These are phyloP conservation scores for Casuarius casuarius DNA, from an alignment of 2,113 vertebrate genomes.

Conservation along the genomic window DNA sequence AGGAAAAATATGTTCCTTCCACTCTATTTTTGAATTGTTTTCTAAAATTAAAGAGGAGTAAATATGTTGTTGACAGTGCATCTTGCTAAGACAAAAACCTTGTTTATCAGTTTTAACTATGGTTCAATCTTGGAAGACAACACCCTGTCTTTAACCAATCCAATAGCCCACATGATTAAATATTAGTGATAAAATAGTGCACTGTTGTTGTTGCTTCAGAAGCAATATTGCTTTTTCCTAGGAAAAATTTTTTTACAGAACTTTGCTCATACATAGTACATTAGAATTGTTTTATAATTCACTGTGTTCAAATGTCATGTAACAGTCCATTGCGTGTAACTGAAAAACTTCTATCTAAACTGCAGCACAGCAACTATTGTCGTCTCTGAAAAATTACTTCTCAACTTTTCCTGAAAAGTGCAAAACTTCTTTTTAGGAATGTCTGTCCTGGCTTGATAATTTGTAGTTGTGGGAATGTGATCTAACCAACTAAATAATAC, in stretches of 20 bases:
- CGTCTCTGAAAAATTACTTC: not conserved
- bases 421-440: not conserved
- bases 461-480: not conserved
- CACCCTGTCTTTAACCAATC: not conserved
- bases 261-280: not conserved
- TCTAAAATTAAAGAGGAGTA: not conserved
- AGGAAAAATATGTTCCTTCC: not conserved
- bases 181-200: not conserved
- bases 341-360: not conserved
- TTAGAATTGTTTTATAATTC: not conserved
- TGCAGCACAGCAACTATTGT: not conserved
- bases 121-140: not conserved
- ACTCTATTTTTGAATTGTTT: not conserved
- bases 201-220: not conserved
- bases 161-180: not conserved
- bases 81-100: not conserved
- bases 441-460: not conserved
- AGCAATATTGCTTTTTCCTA: not conserved
- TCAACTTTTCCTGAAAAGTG: not conserved
- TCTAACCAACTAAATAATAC: not conserved
- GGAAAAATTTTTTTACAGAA: not conserved
- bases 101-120: not conserved
- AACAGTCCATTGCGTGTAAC: not conserved
- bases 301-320: not conserved
- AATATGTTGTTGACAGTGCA: not conserved